phyloP scores from a whole-genome alignment of 2,113 vertebrate species.

The Semicossyphus pulcher region DNA sequence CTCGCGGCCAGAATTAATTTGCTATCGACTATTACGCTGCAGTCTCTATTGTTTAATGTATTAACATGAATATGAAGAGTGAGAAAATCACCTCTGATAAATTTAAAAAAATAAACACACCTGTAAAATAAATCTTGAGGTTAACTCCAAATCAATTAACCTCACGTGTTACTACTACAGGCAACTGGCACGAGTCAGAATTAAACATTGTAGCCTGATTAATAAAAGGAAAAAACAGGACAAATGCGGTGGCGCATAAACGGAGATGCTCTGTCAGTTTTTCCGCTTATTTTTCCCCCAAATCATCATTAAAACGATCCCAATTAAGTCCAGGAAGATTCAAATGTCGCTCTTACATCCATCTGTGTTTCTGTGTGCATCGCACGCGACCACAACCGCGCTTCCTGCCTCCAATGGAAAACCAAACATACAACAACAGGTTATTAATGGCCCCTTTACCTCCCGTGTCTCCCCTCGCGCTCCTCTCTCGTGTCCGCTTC shows the following conservation, averaged over 20 bases:
- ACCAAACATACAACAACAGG: constrained; percentile 76
- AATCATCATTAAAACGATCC: constrained; percentile 1
- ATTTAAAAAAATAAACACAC: too few relatives aligned
- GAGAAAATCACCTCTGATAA: neutral
- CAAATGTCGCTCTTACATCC: neutral
- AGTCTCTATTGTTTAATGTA: constrained; percentile 28
- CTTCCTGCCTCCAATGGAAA: neutral
- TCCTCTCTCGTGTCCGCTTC: neutral
- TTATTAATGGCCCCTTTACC: constrained; percentile 62
- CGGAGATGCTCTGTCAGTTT: neutral
- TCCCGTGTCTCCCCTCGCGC: constrained; percentile 27
- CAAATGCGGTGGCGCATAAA: neutral
- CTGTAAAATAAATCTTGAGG: neutral
- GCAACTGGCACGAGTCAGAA: neutral
- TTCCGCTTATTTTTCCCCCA: neutral
- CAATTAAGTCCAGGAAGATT: neutral
- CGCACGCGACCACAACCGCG: neutral
- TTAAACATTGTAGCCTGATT: neutral
- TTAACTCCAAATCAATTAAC: constrained; percentile 18
- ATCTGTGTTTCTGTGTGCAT: neutral
- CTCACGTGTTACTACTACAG: neutral
- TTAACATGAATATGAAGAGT: neutral
- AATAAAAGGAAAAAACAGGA: constrained; percentile 1
- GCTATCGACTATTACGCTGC: constrained; percentile 33
- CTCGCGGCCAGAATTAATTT: constrained; percentile 58